These are phyloP conservation scores for Drosophila infuscata DNA, from an alignment of 2,888 invertebrate species.

Conservation along the genomic window DNA sequence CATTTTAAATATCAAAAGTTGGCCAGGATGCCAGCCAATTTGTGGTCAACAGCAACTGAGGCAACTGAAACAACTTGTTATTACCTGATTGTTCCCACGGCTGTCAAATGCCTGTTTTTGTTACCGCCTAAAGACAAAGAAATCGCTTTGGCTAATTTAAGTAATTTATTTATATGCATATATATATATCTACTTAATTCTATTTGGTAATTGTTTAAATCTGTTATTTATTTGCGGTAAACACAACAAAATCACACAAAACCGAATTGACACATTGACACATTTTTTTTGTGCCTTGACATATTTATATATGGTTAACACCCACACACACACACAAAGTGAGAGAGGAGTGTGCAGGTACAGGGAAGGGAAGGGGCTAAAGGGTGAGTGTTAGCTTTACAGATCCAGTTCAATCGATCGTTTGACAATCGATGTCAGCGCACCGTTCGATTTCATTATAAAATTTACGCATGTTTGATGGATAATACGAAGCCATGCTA, in stretches of 20 bases:
- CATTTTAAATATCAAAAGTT: slow-evolving; percentile 44
- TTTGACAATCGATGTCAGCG: slow-evolving; percentile 58
- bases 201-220: slow-evolving; percentile 63
- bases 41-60: slow-evolving; percentile 37
- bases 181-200: slow-evolving; percentile 18
- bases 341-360: background rate
- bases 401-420: slow-evolving; percentile 42
- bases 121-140: slow-evolving; percentile 6
- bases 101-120: slow-evolving; percentile 35
- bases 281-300: slow-evolving; percentile 67
- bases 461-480: slow-evolving; percentile 79
- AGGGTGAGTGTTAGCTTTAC: slow-evolving; percentile 21
- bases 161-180: slow-evolving; percentile 1
- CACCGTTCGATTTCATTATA: slow-evolving; percentile 70
- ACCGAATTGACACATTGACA: slow-evolving; percentile 77
- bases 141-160: background rate
- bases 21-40: slow-evolving; percentile 55
- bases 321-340: background rate
- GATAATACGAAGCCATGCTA: slow-evolving; percentile 39
- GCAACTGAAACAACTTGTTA: slow-evolving; percentile 33
- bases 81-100: slow-evolving; percentile 52
- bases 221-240: slow-evolving; percentile 59
- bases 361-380: background rate
- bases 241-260: slow-evolving; percentile 32
- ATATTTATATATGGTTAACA: slow-evolving; percentile 12